Evolutionary conservation across 2,113 vertebrate species (phyloP).

Genomic region (Taurulus bubalis): DNA sequence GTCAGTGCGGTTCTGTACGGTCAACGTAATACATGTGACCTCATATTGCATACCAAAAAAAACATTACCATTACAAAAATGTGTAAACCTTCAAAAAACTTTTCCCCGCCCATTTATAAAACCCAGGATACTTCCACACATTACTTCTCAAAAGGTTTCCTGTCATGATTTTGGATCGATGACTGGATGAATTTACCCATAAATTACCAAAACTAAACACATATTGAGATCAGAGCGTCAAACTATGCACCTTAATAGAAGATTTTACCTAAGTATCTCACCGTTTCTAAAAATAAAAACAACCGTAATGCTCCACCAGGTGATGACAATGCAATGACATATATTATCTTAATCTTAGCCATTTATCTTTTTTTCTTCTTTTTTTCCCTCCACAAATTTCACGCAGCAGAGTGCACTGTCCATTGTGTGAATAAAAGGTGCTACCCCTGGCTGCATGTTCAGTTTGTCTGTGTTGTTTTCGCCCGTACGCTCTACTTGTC

Average conservation of each 20-base stretch:
- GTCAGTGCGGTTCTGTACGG: neutral
- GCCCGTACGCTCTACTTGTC: constrained; percentile 73
- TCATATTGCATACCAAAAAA: neutral
- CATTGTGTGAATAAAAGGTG: constrained; percentile 10
- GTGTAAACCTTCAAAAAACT: neutral
- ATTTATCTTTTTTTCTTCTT: neutral
- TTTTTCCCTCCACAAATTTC: constrained; percentile 8
- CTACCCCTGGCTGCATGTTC: constrained; percentile 35
- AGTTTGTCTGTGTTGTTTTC: constrained; percentile 71
- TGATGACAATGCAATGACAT: neutral
- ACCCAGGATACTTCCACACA: neutral
- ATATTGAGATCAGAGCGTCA: neutral
- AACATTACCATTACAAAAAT: neutral
- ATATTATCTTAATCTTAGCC: neutral
- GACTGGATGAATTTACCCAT: neutral
- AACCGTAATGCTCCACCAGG: neutral
- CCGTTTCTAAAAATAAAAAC: neutral
- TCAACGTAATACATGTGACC: neutral
- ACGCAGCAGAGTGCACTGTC: constrained; percentile 10
- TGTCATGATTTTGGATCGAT: neutral
- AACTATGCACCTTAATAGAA: neutral
- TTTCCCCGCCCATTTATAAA: neutral
- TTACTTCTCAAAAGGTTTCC: neutral
- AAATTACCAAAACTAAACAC: neutral
- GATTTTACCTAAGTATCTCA: neutral